Evolutionary conservation across 2,797 vertebrate genomes (phyloP).

Genomic region (Labroides dimidiatus): DNA sequence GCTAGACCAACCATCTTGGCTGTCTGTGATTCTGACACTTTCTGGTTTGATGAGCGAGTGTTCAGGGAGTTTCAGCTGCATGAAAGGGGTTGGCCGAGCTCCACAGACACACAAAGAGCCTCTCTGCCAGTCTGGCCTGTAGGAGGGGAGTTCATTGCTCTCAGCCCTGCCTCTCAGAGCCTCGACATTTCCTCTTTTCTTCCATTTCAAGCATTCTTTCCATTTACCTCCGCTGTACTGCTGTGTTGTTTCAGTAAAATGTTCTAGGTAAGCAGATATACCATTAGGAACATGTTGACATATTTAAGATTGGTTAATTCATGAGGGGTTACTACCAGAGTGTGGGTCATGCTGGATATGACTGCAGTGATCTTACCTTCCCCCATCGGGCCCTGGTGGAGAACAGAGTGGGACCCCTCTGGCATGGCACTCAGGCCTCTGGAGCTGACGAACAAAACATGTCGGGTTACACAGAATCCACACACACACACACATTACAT

Average conservation of each 20-base stretch:
- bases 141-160: conserved; percentile 71
- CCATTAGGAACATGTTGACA: conserved; percentile 20
- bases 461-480: conserved; percentile 44
- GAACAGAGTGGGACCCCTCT: conserved; percentile 80
- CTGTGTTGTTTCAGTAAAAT: conserved; percentile 37
- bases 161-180: conserved; percentile 56
- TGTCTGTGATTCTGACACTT: conserved; percentile 61
- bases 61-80: conserved; percentile 60
- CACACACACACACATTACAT: conserved; percentile 16
- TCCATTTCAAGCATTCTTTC: conserved; percentile 63
- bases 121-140: conserved; percentile 72
- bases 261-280: conserved; percentile 41
- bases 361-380: conserved; percentile 81
- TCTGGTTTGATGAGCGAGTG: conserved; percentile 67
- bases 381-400: conserved; percentile 84
- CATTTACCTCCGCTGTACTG: conserved; percentile 51
- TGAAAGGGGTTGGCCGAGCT: conserved; percentile 59
- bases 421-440: conserved; percentile 85
- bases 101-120: conserved; percentile 75
- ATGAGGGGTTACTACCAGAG: conserved; percentile 21
- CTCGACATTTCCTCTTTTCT: conserved; percentile 70
- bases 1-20: conserved; percentile 53
- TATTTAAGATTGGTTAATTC: conserved; percentile 28
- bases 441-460: conserved; percentile 72
- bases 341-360: conserved; percentile 5